Evolutionary conservation across 2,888 invertebrate genomes (phyloP), one percentile per base, ranked within the genome.

Genomic region (Mesochorus sp.): DNA sequence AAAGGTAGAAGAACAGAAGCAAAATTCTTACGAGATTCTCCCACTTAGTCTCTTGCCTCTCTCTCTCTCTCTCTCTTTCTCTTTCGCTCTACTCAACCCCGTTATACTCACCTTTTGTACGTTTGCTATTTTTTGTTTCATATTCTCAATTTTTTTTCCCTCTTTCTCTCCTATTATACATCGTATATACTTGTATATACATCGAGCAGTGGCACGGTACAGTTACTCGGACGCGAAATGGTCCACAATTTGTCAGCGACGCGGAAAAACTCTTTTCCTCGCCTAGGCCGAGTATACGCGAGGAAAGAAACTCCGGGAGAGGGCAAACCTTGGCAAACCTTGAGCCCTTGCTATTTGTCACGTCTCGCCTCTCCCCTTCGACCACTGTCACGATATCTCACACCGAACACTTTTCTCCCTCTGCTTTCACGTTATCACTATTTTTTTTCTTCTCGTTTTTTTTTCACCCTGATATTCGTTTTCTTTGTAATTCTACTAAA

Each of bases 341-440:
- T 28, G 39, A 59, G 39, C 67, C 28, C 47, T 44, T 24, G 34
- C 74, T 31, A 74, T 74, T 74, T 74, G 59, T 74, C 74, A 74
- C 49, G 49, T 59, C 66, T 21, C 47, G 34, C 42, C 47, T 37
- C 39, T 64, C 31, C 3, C 51, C 57, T 51, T 61, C 49, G 57
- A 14, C 28, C 70, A 17, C 51, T 66, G 64, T 66, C 44, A 73
- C 66, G 57, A 49, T 64, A 49, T 57, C 19, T 59, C 73, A 49
- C 68, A 31, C 34, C 28, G 31, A 21, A 55, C 21, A 14, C 47
- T 47, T 34, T 12, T 42, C 10, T 21, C n/a, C 17, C 12, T 31
- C 39, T n/a, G 2, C 14, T 51, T 61, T 19, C n/a, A 61, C 47
- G 49, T 59, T 47, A 26, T 39, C 28, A 17, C 57, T 49, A 10